A percentile compares a stretch with the other conserved stretches of the same genome.
Evolutionary conservation across 2,888 invertebrate species (phyloP).

Genomic region (Cryptophagus acutangulus): DNA sequence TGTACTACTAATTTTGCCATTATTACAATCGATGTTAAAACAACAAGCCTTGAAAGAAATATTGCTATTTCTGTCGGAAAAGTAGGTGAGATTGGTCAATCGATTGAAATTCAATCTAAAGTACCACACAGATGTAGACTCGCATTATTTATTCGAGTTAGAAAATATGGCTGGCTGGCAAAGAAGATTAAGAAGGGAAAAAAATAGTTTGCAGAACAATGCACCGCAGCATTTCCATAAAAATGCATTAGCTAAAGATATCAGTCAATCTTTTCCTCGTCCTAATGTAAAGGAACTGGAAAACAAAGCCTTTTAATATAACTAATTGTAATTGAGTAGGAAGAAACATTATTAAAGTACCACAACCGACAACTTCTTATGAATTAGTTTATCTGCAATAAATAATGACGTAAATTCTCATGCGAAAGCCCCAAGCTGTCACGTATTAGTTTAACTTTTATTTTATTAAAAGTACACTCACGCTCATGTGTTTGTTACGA

Average conservation of each 20-base stretch:
- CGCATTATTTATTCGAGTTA: too few species aligned
- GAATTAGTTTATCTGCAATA: constrained; percentile 42
- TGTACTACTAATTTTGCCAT: too few species aligned
- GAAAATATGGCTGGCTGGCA: too few species aligned
- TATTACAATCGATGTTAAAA: too few species aligned
- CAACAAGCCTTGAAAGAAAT: too few species aligned
- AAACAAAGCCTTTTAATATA: constrained; percentile 23
- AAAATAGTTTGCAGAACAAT: too few species aligned
- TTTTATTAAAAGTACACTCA: constrained; percentile 37
- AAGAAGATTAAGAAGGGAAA: too few species aligned
- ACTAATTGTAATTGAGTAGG: constrained; percentile 27
- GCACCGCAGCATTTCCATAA: constrained; percentile 6
- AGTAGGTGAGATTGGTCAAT: too few species aligned
- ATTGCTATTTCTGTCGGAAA: too few species aligned
- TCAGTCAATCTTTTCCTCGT: constrained; percentile 14
- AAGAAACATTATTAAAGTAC: constrained; percentile 25
- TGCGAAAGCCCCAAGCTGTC: constrained; percentile 37
- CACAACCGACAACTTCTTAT: constrained; percentile 29
- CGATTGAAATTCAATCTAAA: too few species aligned
- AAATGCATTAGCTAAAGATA: constrained; percentile 12
- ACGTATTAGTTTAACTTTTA: constrained; percentile 33
- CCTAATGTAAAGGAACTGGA: constrained; percentile 11
- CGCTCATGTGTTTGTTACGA: constrained; percentile 27
- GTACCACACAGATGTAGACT: too few species aligned
- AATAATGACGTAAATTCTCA: constrained; percentile 42